A percentile compares a stretch with the other conserved stretches of the same genome.
Conservation (phyloP, 2,888 invertebrate species). For the Phlogophora meticulosa region DNA sequence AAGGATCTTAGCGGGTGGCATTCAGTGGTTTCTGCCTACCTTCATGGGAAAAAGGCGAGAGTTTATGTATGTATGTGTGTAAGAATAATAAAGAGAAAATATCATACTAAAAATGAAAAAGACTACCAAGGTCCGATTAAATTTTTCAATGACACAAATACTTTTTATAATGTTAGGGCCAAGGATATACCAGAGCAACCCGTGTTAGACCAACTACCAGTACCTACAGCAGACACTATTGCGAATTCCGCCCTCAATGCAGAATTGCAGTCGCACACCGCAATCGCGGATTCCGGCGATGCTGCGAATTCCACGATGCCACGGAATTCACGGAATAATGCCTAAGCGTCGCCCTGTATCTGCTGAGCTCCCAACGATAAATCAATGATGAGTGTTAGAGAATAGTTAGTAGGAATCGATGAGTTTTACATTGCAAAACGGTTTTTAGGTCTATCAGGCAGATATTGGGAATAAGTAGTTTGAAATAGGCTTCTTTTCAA, state of each 20-base stretch:
- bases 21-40: too few relatives aligned
- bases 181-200: neutral
- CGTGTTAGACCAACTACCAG: neutral
- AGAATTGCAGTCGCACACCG: slow-evolving; percentile 54
- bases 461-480: neutral
- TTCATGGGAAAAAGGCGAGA: too few relatives aligned
- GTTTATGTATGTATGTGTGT: too few relatives aligned
- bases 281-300: slow-evolving; percentile 52
- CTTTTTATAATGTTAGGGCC: neutral
- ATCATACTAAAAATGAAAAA: too few relatives aligned
- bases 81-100: too few relatives aligned
- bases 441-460: neutral
- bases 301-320: slow-evolving; percentile 40
- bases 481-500: too few relatives aligned
- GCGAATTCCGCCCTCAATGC: slow-evolving; percentile 50
- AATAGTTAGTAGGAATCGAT: slow-evolving; percentile 23
- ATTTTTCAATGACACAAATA: neutral
- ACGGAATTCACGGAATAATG: slow-evolving; percentile 48
- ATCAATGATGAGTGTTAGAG: slow-evolving; percentile 29
- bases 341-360: slow-evolving; percentile 31
- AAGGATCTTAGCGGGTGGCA: too few relatives aligned
- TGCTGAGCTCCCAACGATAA: slow-evolving; percentile 22
- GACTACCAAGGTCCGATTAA: too few relatives aligned
- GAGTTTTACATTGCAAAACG: neutral
- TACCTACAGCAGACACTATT: slow-evolving; percentile 48